Evolutionary conservation across 2,888 invertebrate species (phyloP), one percentile per base, ranked within the genome.

Genomic region (Protophormia terraenovae): DNA sequence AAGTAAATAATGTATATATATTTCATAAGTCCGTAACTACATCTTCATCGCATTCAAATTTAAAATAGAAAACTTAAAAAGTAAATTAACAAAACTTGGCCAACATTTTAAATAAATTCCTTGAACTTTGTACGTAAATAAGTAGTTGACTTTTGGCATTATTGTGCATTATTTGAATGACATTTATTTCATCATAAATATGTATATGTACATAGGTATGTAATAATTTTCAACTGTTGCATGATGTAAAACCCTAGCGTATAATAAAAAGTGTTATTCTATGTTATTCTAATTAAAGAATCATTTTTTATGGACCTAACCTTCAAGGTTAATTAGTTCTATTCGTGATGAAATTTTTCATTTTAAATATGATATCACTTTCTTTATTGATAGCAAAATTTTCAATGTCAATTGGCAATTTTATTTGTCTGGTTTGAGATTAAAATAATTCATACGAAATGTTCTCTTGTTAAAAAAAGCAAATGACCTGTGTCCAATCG

Each of bases 301-400:
- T 32, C 3, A 29, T 32, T 58, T 53, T 53, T 53, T 64, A 60
- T 45, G 60, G 19, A n/a, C 19, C 14, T 3, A 6, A 66, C 67
- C n/a, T 69, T 81, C 72, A 75, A 75, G 67, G 81, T 73, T 75
- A 67, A 81, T 22, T 29, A 24, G 12, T 62, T 22, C 35, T 35
- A 66, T 55, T 77, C 35, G 47, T 81, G 53, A 16, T 58, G n/a
- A n/a, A 14, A 19, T 45, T 64, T n/a, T 64, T 72, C 12, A 45
- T 58, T 58, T 53, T 45, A 50, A 35, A 14, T 24, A 41, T 71
- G 19, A 73, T 47, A 16, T 69, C 60, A 78, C 27, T 38, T 27
- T 38, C 47, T 47, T 19, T 53, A 41, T 10, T n/a, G 62, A 62
- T 38, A 35, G 12, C 24, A 16, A 27, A 27, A 53, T 19, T 24